A percentile compares a stretch with the other conserved stretches of the same genome.
phyloP scores from a whole-genome alignment of 2,113 vertebrate species.

The Lampris incognitus region DNA sequence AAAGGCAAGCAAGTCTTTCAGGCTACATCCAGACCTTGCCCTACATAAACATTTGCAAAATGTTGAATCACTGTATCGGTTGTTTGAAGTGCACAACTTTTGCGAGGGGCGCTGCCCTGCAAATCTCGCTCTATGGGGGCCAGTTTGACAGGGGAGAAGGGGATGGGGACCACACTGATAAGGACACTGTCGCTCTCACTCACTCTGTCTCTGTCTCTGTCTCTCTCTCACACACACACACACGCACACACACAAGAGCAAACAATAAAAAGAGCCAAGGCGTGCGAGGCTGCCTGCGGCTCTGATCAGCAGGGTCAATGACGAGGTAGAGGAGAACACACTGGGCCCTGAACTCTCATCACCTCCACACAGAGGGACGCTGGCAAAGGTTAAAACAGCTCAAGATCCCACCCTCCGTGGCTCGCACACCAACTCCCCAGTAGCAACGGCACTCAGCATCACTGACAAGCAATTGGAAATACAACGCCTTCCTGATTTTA shows the following conservation, averaged over 20 bases:
- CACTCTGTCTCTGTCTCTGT: too few species aligned
- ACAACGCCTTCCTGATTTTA: slow-evolving; percentile 63
- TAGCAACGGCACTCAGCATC: slow-evolving; percentile 60
- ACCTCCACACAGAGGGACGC: slow-evolving; percentile 91
- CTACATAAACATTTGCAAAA: slow-evolving; percentile 95
- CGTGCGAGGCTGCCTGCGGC: slow-evolving; percentile 90
- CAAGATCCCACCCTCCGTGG: slow-evolving; percentile 77
- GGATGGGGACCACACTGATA: slow-evolving; percentile 92
- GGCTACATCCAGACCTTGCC: slow-evolving; percentile 91
- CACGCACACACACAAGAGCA: slow-evolving; percentile 69
- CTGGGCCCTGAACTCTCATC: slow-evolving; percentile 93
- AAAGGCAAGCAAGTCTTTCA: slow-evolving; percentile 84
- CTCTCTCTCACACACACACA: background rate
- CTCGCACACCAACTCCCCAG: slow-evolving; percentile 64
- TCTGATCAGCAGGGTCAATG: slow-evolving; percentile 92
- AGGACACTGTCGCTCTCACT: slow-evolving; percentile 65
- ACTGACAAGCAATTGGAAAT: slow-evolving; percentile 44
- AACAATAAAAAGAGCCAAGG: slow-evolving; percentile 88
- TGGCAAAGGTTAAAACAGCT: slow-evolving; percentile 98
- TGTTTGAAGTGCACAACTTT: slow-evolving; percentile 87
- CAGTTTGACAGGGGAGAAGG: slow-evolving; percentile 91
- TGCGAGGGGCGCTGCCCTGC: slow-evolving; percentile 87
- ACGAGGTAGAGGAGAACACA: slow-evolving; percentile 90
- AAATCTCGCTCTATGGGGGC: slow-evolving; percentile 92
- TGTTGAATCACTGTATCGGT: slow-evolving; percentile 92